Evolutionary conservation across 2,113 vertebrate species (phyloP), one percentile per base, ranked within the genome.

Genomic region (Cygnus atratus): DNA sequence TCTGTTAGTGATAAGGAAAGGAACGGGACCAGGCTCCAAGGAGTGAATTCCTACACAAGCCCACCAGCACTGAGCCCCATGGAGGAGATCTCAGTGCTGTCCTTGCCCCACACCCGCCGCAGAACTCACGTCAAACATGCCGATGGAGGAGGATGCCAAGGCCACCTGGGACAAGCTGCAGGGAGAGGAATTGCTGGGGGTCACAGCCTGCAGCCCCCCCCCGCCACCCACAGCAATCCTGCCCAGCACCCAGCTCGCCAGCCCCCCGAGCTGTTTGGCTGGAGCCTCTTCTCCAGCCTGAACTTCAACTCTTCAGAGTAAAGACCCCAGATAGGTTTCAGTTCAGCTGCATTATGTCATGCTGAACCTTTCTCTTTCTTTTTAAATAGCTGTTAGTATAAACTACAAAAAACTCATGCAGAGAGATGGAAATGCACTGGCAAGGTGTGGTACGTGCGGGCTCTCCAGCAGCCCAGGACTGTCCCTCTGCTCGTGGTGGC

Each of bases 81-180:
- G 29, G 54, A 13, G 6, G 26, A 31, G 50, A 22, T 22, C 57
- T 58, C 24, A 46, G 54, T 14, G 8, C 29, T 7, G 59, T 39
- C 50, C n/a, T 67, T 8, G 3, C 20, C 18, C 39, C 15, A 46
- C 4, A 17, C 9, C 10, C 3, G 1, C 13, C 9, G 1, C 57
- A 13, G n/a, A 13, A 68, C 95, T 96, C 93, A 97, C 88, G 0
- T 81, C 65, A 24, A 96, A 92, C 2, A 3, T 5, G 6, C 90
- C 93, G 1, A 97, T 15, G 2, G 89, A 92, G 7, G 95, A 97
- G 33, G 96, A 76, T 5, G 16, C 18, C 80, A 65, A 55, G 13
- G 91, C 58, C 55, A 88, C 57, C 24, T 33, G 44, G 48, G 79
- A 8, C 12, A 95, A 50, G 19, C 96, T 97, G 85, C 31, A 11